Base-by-base conservation (phyloP, 2,888 invertebrate genomes). In the Andrena minutula region DNA sequence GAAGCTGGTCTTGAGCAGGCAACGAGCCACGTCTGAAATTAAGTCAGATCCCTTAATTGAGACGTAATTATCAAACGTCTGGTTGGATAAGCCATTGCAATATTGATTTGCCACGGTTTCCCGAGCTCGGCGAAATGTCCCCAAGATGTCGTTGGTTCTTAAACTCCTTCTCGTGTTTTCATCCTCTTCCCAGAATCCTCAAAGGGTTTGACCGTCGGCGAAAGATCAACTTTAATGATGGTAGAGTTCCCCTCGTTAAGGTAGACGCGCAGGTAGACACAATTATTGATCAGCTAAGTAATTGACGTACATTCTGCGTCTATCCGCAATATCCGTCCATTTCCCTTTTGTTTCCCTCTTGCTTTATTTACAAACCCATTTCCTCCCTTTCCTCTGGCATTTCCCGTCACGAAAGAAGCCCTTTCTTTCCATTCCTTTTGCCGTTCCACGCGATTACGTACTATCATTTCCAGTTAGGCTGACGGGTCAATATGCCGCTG, bases 11-110 rank as follows among this genome's bases (percentile, higher is more conserved):
- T 73, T 49, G 81, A 85, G 74, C 66, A 83, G 79, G 76, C 80
- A 72, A 47, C 84, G 74, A 79, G 75, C 76, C 64, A 28, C 74
- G 66, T 74, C 72, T 78, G 85, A 87, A 91, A 88, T 84, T 88
- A 83, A 91, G 91, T 92, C 91, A 88, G 89, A 88, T 83, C 78
- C 83, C 89, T 91, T 92, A 92, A 92, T 92, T 91, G 89, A 89
- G 89, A 89, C 87, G 85, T 86, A 91, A 91, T 92, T 92, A 92
- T 91, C 85, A 89, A 88, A 85, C 89, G 88, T 86, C 86, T 80
- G 65, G 68, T 77, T 60, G 71, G 73, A 65, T 76, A 75, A 70
- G 41, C 73, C 56, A 35, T 58, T 83, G 76, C 84, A 83, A 80
- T 83, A 84, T 86, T 77, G 81, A 86, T 80, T 83, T 58, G 75